Conservation (phyloP, 2,888 invertebrate genomes). For the Tupiocoris notatus region DNA sequence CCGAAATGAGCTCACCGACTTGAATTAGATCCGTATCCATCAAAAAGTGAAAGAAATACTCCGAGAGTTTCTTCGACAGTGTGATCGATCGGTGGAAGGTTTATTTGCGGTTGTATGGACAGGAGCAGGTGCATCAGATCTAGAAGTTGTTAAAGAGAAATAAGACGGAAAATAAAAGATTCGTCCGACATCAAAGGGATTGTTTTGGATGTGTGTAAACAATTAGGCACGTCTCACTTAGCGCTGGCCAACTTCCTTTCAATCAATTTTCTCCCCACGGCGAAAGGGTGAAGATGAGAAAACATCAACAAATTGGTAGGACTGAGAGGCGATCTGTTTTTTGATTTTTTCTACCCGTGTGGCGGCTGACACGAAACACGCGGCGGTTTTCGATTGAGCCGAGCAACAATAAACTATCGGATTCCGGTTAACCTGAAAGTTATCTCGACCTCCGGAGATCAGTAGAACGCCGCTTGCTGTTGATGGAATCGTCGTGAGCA, state of each 20-base stretch:
- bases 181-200: background rate
- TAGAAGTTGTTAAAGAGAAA: background rate
- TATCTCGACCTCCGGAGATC: background rate
- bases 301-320: slow-evolving; percentile 25
- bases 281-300: slow-evolving; percentile 12
- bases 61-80: background rate
- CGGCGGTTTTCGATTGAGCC: background rate
- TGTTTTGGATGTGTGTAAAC: slow-evolving; percentile 23
- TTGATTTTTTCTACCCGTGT: background rate
- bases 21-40: slow-evolving; percentile 5
- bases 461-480: background rate
- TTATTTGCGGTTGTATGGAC: slow-evolving; percentile 28
- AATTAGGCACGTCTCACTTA: slow-evolving; percentile 28
- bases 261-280: slow-evolving; percentile 15
- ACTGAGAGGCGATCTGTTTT: background rate
- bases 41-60: background rate
- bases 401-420: background rate
- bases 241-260: slow-evolving; percentile 9
- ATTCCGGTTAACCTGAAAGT: background rate
- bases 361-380: background rate
- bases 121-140: slow-evolving; percentile 25
- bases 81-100: background rate
- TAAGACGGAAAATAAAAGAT: slow-evolving; percentile 15
- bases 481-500: no score
- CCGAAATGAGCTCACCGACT: slow-evolving; percentile 16